phyloP scores from a whole-genome alignment of 2,797 vertebrate species.

The Synanceia verrucosa region DNA sequence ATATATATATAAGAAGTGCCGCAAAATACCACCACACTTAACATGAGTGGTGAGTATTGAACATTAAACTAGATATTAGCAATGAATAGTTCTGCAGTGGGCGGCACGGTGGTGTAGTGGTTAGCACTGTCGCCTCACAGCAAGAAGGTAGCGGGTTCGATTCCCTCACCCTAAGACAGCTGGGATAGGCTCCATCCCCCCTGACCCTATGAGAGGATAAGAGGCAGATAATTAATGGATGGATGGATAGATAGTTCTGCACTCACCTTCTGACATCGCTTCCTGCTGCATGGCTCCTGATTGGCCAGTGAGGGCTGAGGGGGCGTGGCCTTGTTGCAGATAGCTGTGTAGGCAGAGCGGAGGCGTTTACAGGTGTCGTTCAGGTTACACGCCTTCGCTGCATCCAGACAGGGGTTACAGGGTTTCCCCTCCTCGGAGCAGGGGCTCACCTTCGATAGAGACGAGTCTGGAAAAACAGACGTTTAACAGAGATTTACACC shows the following conservation, averaged over 20 bases:
- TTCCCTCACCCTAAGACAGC: no score
- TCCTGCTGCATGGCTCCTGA: slow-evolving; percentile 88
- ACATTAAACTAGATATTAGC: not conserved
- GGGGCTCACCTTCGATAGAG: slow-evolving; percentile 84
- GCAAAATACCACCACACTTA: no score
- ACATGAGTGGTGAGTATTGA: not conserved
- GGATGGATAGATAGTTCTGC: not conserved
- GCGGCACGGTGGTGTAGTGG: no score
- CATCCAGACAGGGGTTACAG: slow-evolving; percentile 94
- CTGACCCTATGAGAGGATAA: no score
- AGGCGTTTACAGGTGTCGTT: slow-evolving; percentile 93
- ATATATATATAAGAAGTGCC: no score
- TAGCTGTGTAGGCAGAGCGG: slow-evolving; percentile 91
- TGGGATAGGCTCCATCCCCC: no score
- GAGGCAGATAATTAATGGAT: no score
- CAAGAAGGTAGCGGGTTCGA: no score
- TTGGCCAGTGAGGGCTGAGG: slow-evolving; percentile 58
- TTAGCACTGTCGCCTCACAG: no score
- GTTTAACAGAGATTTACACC: no score
- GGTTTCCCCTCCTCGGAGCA: slow-evolving; percentile 91
- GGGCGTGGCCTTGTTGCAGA: slow-evolving; percentile 87
- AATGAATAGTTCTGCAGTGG: no score
- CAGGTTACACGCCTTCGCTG: slow-evolving; percentile 95
- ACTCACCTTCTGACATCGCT: slow-evolving; percentile 91
- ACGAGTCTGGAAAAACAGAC: slow-evolving; percentile 72